Base-by-base conservation (phyloP, 2,888 invertebrate genomes). In the Eristalinus sepulchralis region DNA sequence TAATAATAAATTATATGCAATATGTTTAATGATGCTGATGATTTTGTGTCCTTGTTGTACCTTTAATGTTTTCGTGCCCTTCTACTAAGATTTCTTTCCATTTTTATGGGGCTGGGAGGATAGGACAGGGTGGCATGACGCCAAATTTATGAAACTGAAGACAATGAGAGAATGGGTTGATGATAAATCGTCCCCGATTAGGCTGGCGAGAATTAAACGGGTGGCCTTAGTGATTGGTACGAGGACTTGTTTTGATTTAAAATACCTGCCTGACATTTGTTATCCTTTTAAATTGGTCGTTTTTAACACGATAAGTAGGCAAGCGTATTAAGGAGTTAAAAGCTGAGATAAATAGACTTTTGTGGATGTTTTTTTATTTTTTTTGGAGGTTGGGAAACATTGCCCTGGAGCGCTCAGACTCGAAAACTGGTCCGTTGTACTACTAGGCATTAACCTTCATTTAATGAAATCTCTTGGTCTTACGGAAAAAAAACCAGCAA, bases 1-100 rank as follows among this genome's bases (percentile, higher is more conserved):
- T 79, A 86, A 86, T 86, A 82, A 86, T 83, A 86, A 86, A 86
- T 86, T 86, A 83, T 86, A 76, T 82, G 83, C 83, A 86, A 86
- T 86, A 86, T 86, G 78, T 86, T 86, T 86, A 86, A 86, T 83
- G 86, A 78, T 79, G 78, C 78, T 75, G 78, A 86, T 83, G 86
- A 86, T 86, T 83, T 79, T 20, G 83, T 81, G 55, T 76, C 62
- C 31, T 79, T 62, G 67, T 57, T 66, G 71, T 47, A 47, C 47
- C 47, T 47, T 47, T 33, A 31, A 6, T 72, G 33, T 68, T 68
- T 34, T 62, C 64, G 9, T 67, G 53, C 67, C n/a, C 27, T 83
- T 83, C 68, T 59, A 68, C 73, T 73, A 57, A 59, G 67, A 73
- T 63, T 79, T 31, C 34, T 39, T 72, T 67, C 67, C 70, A 79